These are phyloP conservation scores for Gadus macrocephalus DNA, from an alignment of 2,113 vertebrate species.

Conservation along the genomic window DNA sequence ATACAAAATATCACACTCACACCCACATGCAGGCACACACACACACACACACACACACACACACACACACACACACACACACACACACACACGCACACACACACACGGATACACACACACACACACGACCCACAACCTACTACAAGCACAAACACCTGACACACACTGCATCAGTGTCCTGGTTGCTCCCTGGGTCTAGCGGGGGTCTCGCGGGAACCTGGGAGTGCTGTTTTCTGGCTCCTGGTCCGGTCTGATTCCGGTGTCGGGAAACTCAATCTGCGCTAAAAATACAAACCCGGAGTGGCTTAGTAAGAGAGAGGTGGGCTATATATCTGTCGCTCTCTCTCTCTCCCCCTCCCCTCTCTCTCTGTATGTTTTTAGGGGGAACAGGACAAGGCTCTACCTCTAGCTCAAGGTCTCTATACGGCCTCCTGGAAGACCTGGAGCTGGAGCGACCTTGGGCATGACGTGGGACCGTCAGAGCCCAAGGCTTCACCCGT, in stretches of 20 bases:
- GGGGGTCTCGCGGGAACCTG: no score
- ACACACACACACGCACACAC: neutral
- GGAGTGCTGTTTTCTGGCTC: constrained; percentile 1
- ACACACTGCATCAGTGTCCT: no score
- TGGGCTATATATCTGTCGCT: constrained; percentile 30
- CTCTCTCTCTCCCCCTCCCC: constrained; percentile 18
- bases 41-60: neutral
- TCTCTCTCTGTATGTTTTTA: no score
- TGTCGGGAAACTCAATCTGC: constrained; percentile 62
- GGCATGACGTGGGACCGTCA: no score
- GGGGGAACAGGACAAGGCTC: no score
- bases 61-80: neutral
- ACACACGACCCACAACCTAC: neutral
- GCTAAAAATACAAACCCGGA: constrained; percentile 72
- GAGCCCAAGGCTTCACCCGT: neutral
- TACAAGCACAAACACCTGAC: no score
- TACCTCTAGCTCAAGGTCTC: constrained; percentile 3
- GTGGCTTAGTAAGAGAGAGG: constrained; percentile 47
- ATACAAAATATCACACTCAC: no score
- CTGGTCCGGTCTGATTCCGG: constrained; percentile 4
- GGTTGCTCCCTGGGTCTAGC: no score
- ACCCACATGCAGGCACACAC: no score
- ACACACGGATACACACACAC: neutral
- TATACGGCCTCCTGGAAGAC: neutral
- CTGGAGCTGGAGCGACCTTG: no score